Evolutionary conservation across 2,797 vertebrate species (phyloP).

Genomic region (Girardinus metallicus): DNA sequence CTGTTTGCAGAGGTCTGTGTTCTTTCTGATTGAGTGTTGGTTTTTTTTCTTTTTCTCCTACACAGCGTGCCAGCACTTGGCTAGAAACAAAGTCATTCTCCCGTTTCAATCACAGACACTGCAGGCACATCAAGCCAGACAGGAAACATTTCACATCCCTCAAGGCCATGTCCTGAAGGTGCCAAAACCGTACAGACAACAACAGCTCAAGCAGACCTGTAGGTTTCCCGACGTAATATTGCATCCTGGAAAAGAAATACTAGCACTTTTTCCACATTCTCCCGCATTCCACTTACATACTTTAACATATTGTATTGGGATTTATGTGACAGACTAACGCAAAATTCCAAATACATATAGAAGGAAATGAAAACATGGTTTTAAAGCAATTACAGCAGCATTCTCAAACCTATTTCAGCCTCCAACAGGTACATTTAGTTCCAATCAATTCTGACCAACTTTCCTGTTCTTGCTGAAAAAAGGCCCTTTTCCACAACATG

Average conservation of each 20-base stretch:
- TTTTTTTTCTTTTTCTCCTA: conserved; percentile 6
- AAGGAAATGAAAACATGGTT: background rate
- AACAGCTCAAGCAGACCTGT: conserved; percentile 41
- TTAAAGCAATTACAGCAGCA: background rate
- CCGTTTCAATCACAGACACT: conserved; percentile 58
- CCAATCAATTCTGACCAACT: background rate
- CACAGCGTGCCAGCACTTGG: conserved; percentile 49
- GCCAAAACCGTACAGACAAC: conserved; percentile 32
- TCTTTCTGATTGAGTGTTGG: conserved; percentile 44
- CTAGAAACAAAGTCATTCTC: conserved; percentile 57
- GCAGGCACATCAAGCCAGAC: conserved; percentile 32
- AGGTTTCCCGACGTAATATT: conserved; percentile 22
- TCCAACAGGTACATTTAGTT: background rate
- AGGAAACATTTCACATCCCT: conserved; percentile 40
- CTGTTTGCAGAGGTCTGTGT: conserved; percentile 58
- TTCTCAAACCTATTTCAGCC: background rate
- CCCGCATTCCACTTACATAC: background rate
- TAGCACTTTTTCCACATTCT: background rate
- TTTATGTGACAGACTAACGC: background rate
- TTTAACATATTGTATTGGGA: background rate
- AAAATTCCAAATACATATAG: background rate
- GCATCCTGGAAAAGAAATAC: conserved; percentile 6
- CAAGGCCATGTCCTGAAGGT: conserved; percentile 37
- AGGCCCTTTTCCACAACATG: background rate
- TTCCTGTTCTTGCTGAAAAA: background rate